A percentile compares a stretch with the other conserved stretches of the same genome.
Conservation (phyloP, 2,888 invertebrate genomes). For the Orthonevra nobilis region DNA sequence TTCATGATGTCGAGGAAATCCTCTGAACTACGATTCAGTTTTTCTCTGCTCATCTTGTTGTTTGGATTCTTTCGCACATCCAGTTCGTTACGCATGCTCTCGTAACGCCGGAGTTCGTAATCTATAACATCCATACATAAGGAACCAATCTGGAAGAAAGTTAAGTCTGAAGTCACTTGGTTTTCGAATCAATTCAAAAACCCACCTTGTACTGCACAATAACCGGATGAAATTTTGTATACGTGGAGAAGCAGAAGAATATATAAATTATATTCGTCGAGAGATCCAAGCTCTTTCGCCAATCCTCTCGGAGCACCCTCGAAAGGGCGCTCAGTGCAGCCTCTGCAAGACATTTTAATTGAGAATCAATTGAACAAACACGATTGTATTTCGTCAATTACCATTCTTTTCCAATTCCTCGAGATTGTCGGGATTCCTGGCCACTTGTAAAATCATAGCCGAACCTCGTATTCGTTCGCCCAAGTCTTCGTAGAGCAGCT, state of each 20-base stretch:
- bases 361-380: too few species aligned
- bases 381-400: constrained; percentile 80
- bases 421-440: constrained; percentile 96
- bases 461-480: constrained; percentile 96
- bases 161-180: background rate
- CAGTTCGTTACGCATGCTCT: constrained; percentile 92
- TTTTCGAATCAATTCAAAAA: constrained; percentile 13
- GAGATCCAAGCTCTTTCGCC: constrained; percentile 96
- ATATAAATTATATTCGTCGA: constrained; percentile 98
- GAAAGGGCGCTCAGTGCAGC: constrained; percentile 96
- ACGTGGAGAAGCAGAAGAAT: constrained; percentile 98
- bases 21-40: constrained; percentile 77
- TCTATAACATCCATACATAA: constrained; percentile 98
- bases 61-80: constrained; percentile 81
- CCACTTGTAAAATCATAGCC: constrained; percentile 93
- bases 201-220: constrained; percentile 95
- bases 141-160: constrained; percentile 89
- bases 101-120: constrained; percentile 95
- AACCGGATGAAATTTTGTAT: constrained; percentile 95
- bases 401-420: constrained; percentile 96
- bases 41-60: constrained; percentile 77
- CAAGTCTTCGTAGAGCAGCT: constrained; percentile 96
- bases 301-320: constrained; percentile 97
- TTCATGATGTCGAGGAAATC: constrained; percentile 80
- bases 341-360: too few species aligned